A percentile compares a stretch with the other conserved stretches of the same genome.
phyloP scores from a whole-genome alignment of 2,797 vertebrate genomes.

The Microctenopoma stevenorrisi region DNA sequence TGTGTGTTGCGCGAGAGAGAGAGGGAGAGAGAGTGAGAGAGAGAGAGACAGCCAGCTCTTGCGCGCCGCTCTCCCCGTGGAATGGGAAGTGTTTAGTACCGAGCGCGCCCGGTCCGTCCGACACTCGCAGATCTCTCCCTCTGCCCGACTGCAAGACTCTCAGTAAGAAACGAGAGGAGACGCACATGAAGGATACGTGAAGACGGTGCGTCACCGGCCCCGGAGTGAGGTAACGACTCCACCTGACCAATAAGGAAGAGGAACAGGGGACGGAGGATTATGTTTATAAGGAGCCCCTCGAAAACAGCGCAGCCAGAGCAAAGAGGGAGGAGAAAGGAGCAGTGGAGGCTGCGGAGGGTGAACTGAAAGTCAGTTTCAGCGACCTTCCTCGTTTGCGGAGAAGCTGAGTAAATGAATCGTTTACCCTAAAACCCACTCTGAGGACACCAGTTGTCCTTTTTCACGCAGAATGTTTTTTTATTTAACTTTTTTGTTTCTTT shows the following conservation, averaged over 20 bases:
- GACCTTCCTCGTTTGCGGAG: constrained; percentile 15
- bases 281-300: constrained; percentile 70
- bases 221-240: constrained; percentile 90
- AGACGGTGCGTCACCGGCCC: constrained; percentile 93
- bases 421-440: background rate
- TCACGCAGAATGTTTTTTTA: background rate
- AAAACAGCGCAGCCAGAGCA: constrained; percentile 44
- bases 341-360: constrained; percentile 36
- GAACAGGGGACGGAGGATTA: constrained; percentile 64
- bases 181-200: constrained; percentile 96
- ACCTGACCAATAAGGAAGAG: constrained; percentile 93
- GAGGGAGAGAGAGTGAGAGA: constrained; percentile 9
- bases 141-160: constrained; percentile 64
- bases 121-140: constrained; percentile 44
- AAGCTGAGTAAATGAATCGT: background rate
- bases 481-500: background rate
- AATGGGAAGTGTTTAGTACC: constrained; percentile 66
- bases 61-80: constrained; percentile 75
- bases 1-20: constrained; percentile 5
- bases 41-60: constrained; percentile 50
- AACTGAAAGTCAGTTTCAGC: constrained; percentile 39
- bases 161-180: constrained; percentile 92
- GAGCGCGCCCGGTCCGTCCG: constrained; percentile 60
- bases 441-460: background rate
- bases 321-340: constrained; percentile 40